Conservation (phyloP, 2,113 vertebrate genomes). For the Menura novaehollandiae region DNA sequence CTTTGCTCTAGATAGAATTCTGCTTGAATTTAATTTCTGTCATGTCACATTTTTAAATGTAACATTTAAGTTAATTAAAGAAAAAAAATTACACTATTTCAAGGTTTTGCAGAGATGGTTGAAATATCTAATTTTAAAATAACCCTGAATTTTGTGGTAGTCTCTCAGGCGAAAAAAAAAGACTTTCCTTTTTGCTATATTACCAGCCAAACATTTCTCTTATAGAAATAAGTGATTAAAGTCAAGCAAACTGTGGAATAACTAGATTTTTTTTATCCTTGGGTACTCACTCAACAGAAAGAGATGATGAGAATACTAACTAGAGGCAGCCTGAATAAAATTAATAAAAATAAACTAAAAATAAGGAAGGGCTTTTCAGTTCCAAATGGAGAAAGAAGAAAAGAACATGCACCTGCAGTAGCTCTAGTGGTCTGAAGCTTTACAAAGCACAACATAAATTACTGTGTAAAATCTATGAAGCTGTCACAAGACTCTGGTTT, state of each 20-base stretch:
- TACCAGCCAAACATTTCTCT: background rate
- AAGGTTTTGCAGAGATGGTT: background rate
- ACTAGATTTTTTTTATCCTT: background rate
- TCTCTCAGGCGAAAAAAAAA: background rate
- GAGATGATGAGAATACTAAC: background rate
- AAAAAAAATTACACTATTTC: background rate
- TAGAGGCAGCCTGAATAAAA: background rate
- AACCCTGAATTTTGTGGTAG: background rate
- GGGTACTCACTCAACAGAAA: background rate
- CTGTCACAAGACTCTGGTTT: background rate
- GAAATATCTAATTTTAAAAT: background rate
- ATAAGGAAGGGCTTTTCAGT: background rate
- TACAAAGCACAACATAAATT: background rate
- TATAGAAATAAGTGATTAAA: background rate
- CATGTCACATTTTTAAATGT: background rate
- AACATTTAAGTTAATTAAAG: background rate
- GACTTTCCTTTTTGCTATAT: background rate
- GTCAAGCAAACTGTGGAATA: background rate
- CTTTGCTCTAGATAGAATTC: background rate
- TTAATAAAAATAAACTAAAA: conserved; percentile 13
- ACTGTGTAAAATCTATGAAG: background rate
- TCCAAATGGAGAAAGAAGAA: background rate
- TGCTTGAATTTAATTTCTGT: background rate
- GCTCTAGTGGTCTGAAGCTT: background rate
- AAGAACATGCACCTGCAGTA: background rate